A percentile compares a stretch with the other conserved stretches of the same genome.
These are phyloP conservation scores for Octonoba sinensis DNA, from an alignment of 2,888 invertebrate genomes.

Conservation along the genomic window DNA sequence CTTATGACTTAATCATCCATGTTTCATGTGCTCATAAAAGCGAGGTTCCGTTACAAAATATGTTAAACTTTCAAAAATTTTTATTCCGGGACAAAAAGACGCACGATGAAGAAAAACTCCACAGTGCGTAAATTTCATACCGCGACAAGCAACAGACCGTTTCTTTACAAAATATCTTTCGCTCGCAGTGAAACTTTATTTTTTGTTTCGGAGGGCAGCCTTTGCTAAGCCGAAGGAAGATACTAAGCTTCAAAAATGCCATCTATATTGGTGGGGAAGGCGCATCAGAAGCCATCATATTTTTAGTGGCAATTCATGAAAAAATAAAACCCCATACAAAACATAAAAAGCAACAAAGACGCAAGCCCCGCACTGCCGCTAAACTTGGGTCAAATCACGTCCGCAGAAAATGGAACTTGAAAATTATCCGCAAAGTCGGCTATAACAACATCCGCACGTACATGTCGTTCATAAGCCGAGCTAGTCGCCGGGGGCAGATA, in stretches of 20 bases:
- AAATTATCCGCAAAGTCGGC: slow-evolving; percentile 60
- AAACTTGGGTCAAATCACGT: slow-evolving; percentile 61
- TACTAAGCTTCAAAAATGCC: slow-evolving; percentile 16
- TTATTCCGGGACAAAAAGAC: too few relatives aligned
- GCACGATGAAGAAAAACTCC: too few relatives aligned
- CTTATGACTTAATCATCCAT: too few relatives aligned
- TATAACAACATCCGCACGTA: slow-evolving; percentile 51
- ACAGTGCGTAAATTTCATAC: not conserved
- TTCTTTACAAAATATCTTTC: slow-evolving; percentile 20
- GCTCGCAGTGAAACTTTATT: not conserved
- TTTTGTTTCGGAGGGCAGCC: too few relatives aligned
- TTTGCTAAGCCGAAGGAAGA: too few relatives aligned
- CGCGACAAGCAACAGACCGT: slow-evolving; percentile 15
- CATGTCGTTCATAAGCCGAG: slow-evolving; percentile 47
- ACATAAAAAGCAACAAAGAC: slow-evolving; percentile 54
- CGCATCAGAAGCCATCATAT: slow-evolving; percentile 46
- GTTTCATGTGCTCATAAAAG: too few relatives aligned
- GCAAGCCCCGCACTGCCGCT: not conserved
- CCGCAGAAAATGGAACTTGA: slow-evolving; percentile 60
- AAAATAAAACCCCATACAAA: slow-evolving; percentile 51
- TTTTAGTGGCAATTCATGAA: slow-evolving; percentile 57
- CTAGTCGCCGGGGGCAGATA: slow-evolving; percentile 32
- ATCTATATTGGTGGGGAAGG: slow-evolving; percentile 30
- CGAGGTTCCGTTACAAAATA: too few relatives aligned
- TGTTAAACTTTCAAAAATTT: too few relatives aligned